Conservation (phyloP, 1,140 invertebrate genomes). For the Theocolax elegans region DNA sequence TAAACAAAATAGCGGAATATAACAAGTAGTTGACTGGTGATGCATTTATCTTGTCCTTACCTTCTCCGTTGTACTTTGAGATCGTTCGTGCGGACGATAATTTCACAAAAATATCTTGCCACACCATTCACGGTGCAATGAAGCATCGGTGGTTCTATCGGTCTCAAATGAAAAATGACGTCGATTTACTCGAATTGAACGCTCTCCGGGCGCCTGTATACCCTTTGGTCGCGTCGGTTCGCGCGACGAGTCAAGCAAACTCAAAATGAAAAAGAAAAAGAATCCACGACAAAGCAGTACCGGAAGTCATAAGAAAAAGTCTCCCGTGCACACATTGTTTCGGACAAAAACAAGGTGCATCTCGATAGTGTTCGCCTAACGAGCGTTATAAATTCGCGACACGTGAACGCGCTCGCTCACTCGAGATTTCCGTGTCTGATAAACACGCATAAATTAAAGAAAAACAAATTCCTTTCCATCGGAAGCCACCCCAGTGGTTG, state of each 20-base stretch:
- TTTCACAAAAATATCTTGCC: neutral
- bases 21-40: neutral
- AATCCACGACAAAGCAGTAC: neutral
- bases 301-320: neutral
- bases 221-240: neutral
- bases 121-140: neutral
- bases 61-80: neutral
- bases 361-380: slow-evolving; percentile 38
- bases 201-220: neutral
- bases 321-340: neutral
- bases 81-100: neutral
- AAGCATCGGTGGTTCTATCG: neutral
- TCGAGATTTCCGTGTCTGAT: slow-evolving; percentile 35
- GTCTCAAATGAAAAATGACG: neutral
- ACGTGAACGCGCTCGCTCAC: slow-evolving; percentile 8
- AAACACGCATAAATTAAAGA: slow-evolving; percentile 39
- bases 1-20: too few relatives aligned
- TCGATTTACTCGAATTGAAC: slow-evolving; percentile 3
- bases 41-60: neutral
- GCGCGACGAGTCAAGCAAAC: neutral
- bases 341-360: slow-evolving; percentile 12
- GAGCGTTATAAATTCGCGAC: slow-evolving; percentile 39
- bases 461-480: slow-evolving; percentile 39
- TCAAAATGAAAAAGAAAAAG: neutral
- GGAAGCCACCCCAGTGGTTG: slow-evolving; percentile 4